Conservation (phyloP, 2,113 vertebrate genomes). For the Odocoileus virginianus region DNA sequence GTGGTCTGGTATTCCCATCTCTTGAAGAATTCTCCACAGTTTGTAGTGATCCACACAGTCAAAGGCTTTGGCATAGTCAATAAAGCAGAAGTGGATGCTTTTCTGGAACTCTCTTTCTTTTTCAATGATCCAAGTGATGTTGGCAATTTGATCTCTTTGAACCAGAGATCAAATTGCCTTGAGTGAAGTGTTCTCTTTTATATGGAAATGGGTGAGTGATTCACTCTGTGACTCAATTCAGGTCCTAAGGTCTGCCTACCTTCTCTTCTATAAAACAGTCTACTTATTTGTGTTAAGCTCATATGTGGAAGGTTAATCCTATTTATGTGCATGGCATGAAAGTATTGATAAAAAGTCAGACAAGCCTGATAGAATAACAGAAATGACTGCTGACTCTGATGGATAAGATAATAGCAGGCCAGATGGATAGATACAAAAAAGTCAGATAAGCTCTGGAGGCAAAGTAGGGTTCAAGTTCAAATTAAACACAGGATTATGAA, state of each 20-base stretch:
- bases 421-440: not conserved
- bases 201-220: not conserved
- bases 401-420: not conserved
- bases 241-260: not conserved
- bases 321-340: not conserved
- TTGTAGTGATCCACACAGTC: not conserved
- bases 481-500: not conserved
- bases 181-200: not conserved
- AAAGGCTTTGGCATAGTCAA: not conserved
- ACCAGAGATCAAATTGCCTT: not conserved
- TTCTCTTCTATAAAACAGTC: not conserved
- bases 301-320: not conserved
- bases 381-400: not conserved
- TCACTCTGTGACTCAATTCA: not conserved
- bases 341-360: not conserved
- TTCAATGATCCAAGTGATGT: not conserved
- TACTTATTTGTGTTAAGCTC: not conserved
- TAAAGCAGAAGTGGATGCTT: not conserved
- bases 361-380: not conserved
- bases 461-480: not conserved
- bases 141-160: not conserved
- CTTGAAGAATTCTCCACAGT: not conserved
- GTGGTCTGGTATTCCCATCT: not conserved
- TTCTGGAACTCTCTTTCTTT: not conserved
- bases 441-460: not conserved